Percentiles rank a stretch among this genome's conserved stretches.
phyloP scores from a whole-genome alignment of 2,113 vertebrate genomes.

The Tyrannus savana region DNA sequence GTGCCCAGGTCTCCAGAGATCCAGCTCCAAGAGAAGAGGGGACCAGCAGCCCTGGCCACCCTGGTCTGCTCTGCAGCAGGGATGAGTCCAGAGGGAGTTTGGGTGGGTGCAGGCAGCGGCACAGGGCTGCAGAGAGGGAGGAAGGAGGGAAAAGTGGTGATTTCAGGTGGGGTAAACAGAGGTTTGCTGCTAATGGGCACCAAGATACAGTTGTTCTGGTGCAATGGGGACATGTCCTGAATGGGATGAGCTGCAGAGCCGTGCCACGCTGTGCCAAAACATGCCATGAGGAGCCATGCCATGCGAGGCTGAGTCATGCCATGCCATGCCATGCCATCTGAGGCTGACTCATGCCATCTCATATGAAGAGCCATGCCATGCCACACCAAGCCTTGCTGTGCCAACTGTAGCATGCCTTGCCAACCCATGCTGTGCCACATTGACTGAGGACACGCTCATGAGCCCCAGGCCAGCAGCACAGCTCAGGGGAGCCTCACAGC shows the following conservation, averaged over 20 bases:
- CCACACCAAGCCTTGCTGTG: neutral
- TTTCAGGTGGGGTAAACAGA: neutral
- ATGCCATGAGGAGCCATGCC: too few relatives aligned
- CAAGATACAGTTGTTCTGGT: rapidly evolving
- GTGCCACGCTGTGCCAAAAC: neutral
- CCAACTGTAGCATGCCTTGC: neutral
- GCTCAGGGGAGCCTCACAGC: neutral
- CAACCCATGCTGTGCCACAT: neutral
- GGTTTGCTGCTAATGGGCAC: neutral
- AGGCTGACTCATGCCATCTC: neutral
- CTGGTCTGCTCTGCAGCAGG: neutral
- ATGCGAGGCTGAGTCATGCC: neutral
- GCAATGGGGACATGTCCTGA: neutral
- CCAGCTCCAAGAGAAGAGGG: rapidly evolving
- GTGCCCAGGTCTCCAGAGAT: rapidly evolving
- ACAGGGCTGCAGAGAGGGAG: neutral
- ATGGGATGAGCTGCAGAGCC: neutral
- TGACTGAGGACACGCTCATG: rapidly evolving
- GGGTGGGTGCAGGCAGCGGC: neutral
- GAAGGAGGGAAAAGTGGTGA: neutral
- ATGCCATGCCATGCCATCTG: neutral
- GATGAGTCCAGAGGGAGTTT: neutral
- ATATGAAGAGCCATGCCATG: neutral
- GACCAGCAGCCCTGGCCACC: neutral
- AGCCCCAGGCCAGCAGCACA: rapidly evolving